Evolutionary conservation across 1,140 invertebrate genomes (phyloP), one percentile per base, ranked within the genome.

Genomic region (Drosophila kikkawai): DNA sequence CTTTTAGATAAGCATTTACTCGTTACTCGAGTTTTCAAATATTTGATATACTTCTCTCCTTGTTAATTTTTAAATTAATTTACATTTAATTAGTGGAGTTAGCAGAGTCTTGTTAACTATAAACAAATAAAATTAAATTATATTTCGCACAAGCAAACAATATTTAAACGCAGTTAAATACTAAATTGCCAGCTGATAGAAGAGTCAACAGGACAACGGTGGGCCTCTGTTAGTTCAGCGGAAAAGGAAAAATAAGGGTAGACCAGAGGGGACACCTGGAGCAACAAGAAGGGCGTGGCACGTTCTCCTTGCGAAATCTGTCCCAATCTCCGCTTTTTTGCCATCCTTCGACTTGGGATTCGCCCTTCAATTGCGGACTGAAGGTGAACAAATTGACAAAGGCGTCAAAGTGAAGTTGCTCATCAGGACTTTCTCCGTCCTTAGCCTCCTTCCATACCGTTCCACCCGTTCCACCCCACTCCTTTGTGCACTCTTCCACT

Each of bases 351-450:
- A 9, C 48, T 48, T 11, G 8, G 50, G 50, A 53, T 53, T 74
- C 37, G 69, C 59, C 59, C 69, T 64, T 64, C 69, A 75, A 75
- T 57, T 65, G 48, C 47, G 55, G 74, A 48, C 64, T 60, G 76
- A 77, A 73, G 67, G 59, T 59, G 65, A 88, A 71, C 84, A 87
- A 86, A 87, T 87, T 87, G 76, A 76, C 76, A 82, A 79, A 76
- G 80, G 81, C 80, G 66, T 76, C 75, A 80, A 76, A 79, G 75
- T 71, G 50, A 75, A 85, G 73, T 74, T 68, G 81, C 70, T 69
- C 73, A 67, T 45, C 57, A 65, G 67, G 60, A 65, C 66, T 22
- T 57, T 36, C 51, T 26, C 6, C 29, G 29, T 13, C 50, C 32
- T 36, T 17, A 7, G 26, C 15, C 47, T 8, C 7, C 44, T 3